These are phyloP conservation scores for Andrena flavipes DNA, from an alignment of 2,888 invertebrate species.

Conservation along the genomic window DNA sequence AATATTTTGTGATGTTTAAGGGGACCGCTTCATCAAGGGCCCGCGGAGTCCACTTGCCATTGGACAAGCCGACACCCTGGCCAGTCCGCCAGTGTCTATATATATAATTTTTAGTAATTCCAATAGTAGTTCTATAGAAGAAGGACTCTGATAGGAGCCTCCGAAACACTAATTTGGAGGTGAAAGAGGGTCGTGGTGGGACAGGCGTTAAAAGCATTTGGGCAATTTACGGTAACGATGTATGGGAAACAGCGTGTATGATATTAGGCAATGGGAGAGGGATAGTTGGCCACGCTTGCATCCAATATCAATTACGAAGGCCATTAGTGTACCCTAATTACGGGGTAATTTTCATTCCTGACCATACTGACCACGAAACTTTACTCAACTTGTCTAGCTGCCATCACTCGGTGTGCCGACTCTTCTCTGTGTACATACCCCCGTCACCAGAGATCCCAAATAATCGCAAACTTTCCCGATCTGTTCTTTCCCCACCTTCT, in stretches of 20 bases:
- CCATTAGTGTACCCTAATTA: slow-evolving; percentile 69
- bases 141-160: not conserved
- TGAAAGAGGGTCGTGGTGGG: slow-evolving; percentile 17
- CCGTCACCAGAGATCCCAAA: not conserved
- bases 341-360: slow-evolving; percentile 68
- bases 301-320: slow-evolving; percentile 73
- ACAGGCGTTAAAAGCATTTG: slow-evolving; percentile 57
- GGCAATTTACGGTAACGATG: slow-evolving; percentile 53
- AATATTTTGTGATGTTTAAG: no score
- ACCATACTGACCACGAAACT: slow-evolving; percentile 60
- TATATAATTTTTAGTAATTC: no score
- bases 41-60: no score
- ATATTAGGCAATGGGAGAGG: slow-evolving; percentile 43
- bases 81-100: no score
- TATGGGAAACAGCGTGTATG: slow-evolving; percentile 58
- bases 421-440: not conserved
- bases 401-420: not conserved
- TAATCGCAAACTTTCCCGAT: no score
- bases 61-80: no score
- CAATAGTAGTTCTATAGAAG: no score
- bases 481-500: no score
- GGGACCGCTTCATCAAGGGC: no score
- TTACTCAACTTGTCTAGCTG: slow-evolving; percentile 58
- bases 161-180: slow-evolving; percentile 16
- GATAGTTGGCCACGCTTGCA: slow-evolving; percentile 51